A percentile compares a stretch with the other conserved stretches of the same genome.
Conservation (phyloP, 1,140 invertebrate species). For the Melanaphis sacchari region DNA sequence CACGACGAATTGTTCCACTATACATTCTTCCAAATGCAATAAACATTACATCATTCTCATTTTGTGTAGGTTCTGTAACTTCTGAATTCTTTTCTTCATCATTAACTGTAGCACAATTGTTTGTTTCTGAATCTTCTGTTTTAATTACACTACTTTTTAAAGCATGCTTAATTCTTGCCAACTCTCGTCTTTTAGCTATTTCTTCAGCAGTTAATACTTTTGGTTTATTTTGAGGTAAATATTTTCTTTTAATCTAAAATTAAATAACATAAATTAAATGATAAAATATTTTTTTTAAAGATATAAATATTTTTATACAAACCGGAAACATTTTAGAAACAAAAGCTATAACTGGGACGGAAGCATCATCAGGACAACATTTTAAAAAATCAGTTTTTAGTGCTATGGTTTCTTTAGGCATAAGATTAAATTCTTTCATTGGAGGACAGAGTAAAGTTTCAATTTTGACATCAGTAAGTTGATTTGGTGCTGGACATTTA, state of each 20-base stretch:
- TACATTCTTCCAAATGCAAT: slow-evolving; percentile 94
- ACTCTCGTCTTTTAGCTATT: slow-evolving; percentile 74
- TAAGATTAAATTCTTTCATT: slow-evolving; percentile 72
- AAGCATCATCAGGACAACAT: slow-evolving; percentile 71
- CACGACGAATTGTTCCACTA: slow-evolving; percentile 82
- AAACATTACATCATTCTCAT: slow-evolving; percentile 73
- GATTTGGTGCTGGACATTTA: slow-evolving; percentile 81
- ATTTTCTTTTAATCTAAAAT: slow-evolving; percentile 67
- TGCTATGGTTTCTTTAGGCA: slow-evolving; percentile 74
- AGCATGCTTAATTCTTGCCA: slow-evolving; percentile 23
- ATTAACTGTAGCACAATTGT: neutral
- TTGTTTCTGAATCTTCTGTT: neutral
- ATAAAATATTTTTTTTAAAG: neutral
- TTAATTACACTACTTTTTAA: neutral
- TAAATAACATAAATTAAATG: slow-evolving; percentile 44
- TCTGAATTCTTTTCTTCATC: neutral
- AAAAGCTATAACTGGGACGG: slow-evolving; percentile 84
- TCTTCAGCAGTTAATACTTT: slow-evolving; percentile 79
- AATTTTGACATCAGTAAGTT: slow-evolving; percentile 79
- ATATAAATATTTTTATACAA: neutral
- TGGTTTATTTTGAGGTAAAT: slow-evolving; percentile 75
- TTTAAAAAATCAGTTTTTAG: slow-evolving; percentile 79
- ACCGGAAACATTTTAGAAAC: slow-evolving; percentile 95
- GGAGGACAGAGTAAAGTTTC: slow-evolving; percentile 78
- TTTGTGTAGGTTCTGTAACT: neutral